phyloP scores from a whole-genome alignment of 1,140 invertebrate genomes.

The Probaryconus sp. region DNA sequence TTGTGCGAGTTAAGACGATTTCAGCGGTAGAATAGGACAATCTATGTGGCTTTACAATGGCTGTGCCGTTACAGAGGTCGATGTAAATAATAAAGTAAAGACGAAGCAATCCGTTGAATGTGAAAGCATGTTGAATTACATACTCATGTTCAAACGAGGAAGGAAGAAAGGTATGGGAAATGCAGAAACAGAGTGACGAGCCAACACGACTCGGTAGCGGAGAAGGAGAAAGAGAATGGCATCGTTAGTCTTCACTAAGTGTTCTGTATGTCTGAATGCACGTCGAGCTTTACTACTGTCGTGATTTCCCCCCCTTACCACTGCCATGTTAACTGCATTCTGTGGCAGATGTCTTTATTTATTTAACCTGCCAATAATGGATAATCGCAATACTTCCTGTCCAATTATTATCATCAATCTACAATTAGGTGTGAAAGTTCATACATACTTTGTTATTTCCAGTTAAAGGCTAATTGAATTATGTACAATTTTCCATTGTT shows the following conservation, averaged over 20 bases:
- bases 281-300: conserved; percentile 41
- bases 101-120: conserved; percentile 35
- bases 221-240: conserved; percentile 16
- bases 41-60: conserved; percentile 26
- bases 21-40: conserved; percentile 10
- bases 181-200: conserved; percentile 18
- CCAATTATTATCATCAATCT: no score
- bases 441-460: no score
- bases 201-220: background rate
- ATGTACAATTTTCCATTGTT: no score
- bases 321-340: conserved; percentile 2
- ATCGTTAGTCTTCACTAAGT: conserved; percentile 36
- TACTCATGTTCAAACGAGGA: conserved; percentile 1
- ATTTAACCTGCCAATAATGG: conserved; percentile 12
- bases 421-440: no score
- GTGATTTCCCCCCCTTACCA: conserved; percentile 13
- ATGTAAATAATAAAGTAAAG: conserved; percentile 52
- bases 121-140: conserved; percentile 36
- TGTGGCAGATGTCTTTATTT: conserved; percentile 7
- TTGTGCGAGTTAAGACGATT: conserved; percentile 17
- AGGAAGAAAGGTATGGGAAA: conserved; percentile 13
- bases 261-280: conserved; percentile 37
- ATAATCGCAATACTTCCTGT: no score
- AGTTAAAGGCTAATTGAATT: no score
- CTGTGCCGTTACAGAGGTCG: conserved; percentile 16